These are phyloP conservation scores for Artibeus lituratus DNA, from an alignment of 2,797 vertebrate genomes.

Conservation along the genomic window DNA sequence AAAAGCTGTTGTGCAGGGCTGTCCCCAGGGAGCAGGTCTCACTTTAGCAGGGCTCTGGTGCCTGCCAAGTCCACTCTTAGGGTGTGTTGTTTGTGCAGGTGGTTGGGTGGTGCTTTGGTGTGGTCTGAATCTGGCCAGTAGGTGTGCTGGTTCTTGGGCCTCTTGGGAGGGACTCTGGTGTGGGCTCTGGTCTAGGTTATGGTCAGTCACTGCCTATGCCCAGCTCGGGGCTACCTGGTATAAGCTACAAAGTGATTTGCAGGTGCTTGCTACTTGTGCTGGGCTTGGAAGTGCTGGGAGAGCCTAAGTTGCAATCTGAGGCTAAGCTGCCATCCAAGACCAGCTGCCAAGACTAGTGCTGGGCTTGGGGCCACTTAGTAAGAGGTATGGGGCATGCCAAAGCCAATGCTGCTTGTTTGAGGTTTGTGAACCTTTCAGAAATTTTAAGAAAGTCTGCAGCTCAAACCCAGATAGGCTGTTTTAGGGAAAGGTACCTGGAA, in stretches of 20 bases:
- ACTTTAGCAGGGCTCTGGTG: background rate
- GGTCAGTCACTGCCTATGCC: background rate
- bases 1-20: background rate
- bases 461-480: background rate
- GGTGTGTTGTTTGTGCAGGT: background rate
- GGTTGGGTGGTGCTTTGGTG: background rate
- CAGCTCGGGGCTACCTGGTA: background rate
- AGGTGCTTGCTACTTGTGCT: background rate
- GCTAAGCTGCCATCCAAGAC: background rate
- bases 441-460: background rate
- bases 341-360: background rate
- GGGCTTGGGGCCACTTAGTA: background rate
- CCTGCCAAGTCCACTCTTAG: background rate
- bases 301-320: background rate
- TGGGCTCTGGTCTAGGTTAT: background rate
- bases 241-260: background rate
- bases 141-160: background rate
- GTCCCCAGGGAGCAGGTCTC: background rate
- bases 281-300: background rate
- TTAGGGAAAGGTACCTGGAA: background rate
- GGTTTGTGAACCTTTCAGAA: background rate
- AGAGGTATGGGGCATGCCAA: background rate
- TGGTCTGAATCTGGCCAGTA: background rate
- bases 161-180: background rate
- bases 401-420: background rate